phyloP scores from a whole-genome alignment of 2,113 vertebrate species.

The Lagopus leucura region DNA sequence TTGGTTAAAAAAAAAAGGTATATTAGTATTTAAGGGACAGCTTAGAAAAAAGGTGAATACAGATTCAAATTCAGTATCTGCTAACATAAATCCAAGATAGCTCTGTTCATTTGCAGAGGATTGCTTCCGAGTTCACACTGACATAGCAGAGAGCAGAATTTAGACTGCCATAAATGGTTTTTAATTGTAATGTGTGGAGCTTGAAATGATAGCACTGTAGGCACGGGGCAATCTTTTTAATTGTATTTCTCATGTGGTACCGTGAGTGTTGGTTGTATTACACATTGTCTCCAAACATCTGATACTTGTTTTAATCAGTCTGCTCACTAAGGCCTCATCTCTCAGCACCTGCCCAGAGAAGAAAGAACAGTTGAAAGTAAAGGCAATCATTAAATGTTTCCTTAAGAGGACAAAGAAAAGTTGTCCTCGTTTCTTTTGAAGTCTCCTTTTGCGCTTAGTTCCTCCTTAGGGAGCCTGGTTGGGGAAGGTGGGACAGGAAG shows the following conservation, averaged over 20 bases:
- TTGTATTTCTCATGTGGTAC: not conserved
- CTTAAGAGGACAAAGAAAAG: not conserved
- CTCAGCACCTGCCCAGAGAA: conserved; percentile 41
- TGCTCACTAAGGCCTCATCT: conserved; percentile 1
- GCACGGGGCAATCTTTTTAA: not conserved
- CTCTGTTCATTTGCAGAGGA: not conserved
- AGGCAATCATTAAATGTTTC: not conserved
- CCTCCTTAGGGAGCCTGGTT: not conserved
- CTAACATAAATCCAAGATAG: not conserved
- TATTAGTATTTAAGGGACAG: conserved; percentile 1
- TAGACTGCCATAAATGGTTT: not conserved
- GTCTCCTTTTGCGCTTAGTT: not conserved
- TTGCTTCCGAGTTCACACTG: conserved; percentile 24
- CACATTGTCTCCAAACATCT: conserved; percentile 2
- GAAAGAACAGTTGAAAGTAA: not conserved
- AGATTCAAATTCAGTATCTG: not conserved
- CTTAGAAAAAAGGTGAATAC: not conserved
- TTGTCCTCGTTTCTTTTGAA: conserved; percentile 12
- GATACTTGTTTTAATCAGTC: conserved; percentile 29
- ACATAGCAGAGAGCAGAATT: conserved; percentile 6
- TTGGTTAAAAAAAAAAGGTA: not conserved
- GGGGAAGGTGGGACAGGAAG: not conserved
- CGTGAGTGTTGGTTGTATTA: conserved; percentile 9
- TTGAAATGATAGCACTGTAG: not conserved
- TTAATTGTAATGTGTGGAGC: not conserved